Evolutionary conservation across 92 coral and sea anemone species (phyloP).

Genomic region (Heteractis magnifica): DNA sequence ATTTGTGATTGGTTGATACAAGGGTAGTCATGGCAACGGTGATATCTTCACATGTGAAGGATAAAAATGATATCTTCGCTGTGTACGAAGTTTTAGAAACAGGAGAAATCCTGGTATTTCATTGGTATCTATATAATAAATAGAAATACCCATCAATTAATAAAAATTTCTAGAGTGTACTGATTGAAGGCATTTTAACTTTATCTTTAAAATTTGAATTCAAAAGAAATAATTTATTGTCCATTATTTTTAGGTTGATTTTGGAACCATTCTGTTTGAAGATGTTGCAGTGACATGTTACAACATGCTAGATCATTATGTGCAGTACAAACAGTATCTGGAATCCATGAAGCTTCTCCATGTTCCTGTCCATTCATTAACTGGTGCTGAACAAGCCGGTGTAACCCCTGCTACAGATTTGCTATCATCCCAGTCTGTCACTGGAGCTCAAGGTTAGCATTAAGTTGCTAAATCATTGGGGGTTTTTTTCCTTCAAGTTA

Average conservation of each 20-base stretch:
- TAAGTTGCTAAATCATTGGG: not conserved
- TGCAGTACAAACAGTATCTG: constrained; percentile 81
- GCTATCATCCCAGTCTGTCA: constrained; percentile 40
- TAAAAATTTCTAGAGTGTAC: too few relatives aligned
- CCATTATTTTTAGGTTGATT: constrained; percentile 62
- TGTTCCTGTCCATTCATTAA: constrained; percentile 66
- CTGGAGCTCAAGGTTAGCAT: constrained; percentile 48
- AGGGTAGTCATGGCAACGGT: too few relatives aligned
- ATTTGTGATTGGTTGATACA: too few relatives aligned
- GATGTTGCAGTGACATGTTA: constrained; percentile 92
- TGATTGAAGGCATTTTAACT: too few relatives aligned
- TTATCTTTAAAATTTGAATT: too few relatives aligned
- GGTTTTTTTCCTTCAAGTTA: not conserved
- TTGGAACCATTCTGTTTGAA: constrained; percentile 93
- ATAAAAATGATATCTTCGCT: too few relatives aligned
- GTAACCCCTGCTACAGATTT: constrained; percentile 35
- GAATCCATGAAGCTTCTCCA: constrained; percentile 85
- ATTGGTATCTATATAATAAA: too few relatives aligned
- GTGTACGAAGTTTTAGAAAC: too few relatives aligned
- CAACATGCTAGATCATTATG: constrained; percentile 87
- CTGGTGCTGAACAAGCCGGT: constrained; percentile 24
- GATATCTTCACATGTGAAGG: too few relatives aligned
- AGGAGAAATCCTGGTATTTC: too few relatives aligned
- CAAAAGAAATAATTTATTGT: too few relatives aligned
- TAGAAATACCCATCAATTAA: too few relatives aligned